These are phyloP conservation scores for Lasiommata megera DNA, from an alignment of 2,888 invertebrate genomes.

Conservation along the genomic window DNA sequence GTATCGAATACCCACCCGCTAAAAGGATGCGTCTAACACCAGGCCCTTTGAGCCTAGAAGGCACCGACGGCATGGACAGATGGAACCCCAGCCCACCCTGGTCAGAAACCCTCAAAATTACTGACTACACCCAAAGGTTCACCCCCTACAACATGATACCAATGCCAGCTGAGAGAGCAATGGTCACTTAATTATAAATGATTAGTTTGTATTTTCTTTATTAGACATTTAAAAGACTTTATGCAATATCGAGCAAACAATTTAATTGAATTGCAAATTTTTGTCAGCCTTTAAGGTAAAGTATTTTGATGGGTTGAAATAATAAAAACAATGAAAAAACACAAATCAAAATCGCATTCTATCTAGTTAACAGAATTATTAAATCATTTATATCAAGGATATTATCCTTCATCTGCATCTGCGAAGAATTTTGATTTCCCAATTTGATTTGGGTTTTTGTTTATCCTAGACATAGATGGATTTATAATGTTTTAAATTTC, in stretches of 20 bases:
- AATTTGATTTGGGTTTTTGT: too few relatives aligned
- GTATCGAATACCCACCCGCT: constrained; percentile 63
- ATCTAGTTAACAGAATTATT: background rate
- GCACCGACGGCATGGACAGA: constrained; percentile 89
- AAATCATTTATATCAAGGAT: background rate
- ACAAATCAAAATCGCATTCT: too few relatives aligned
- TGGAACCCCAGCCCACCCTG: constrained; percentile 94
- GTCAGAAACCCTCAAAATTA: constrained; percentile 91
- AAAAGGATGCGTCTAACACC: constrained; percentile 65
- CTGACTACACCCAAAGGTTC: constrained; percentile 89
- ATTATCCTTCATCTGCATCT: too few relatives aligned
- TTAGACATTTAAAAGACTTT: background rate
- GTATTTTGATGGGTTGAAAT: too few relatives aligned
- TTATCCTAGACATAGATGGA: too few relatives aligned
- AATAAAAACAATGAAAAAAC: too few relatives aligned
- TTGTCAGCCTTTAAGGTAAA: too few relatives aligned
- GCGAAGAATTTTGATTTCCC: too few relatives aligned
- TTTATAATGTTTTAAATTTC: too few relatives aligned
- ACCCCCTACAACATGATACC: constrained; percentile 86
- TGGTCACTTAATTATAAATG: constrained; percentile 58
- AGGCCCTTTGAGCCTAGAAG: constrained; percentile 54
- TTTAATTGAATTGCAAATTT: background rate
- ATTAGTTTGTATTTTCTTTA: background rate
- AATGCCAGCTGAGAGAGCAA: constrained; percentile 83
- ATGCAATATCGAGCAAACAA: background rate